A percentile compares a stretch with the other conserved stretches of the same genome.
These are phyloP conservation scores for Labeo catla DNA, from an alignment of 2,113 vertebrate genomes.

Conservation along the genomic window DNA sequence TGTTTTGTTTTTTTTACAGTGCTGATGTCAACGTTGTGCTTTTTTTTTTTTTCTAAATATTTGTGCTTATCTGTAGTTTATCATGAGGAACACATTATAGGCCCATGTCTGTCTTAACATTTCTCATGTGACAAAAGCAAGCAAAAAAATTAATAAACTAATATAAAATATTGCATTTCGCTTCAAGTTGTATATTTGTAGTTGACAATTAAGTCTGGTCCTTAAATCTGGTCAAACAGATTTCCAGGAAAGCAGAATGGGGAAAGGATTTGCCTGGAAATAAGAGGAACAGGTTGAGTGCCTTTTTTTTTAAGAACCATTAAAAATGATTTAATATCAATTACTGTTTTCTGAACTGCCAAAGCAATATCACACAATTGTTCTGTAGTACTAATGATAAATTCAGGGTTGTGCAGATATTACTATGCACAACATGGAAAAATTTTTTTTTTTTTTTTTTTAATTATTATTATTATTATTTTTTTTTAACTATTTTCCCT, in stretches of 20 bases:
- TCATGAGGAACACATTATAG: conserved; percentile 24
- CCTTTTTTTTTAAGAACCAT: no score
- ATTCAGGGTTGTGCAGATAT: not conserved
- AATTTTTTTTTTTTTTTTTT: no score
- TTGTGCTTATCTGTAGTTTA: conserved; percentile 28
- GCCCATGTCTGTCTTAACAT: conserved; percentile 60
- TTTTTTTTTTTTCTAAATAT: conserved; percentile 38
- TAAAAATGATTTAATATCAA: not conserved
- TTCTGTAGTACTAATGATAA: not conserved
- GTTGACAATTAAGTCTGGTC: not conserved
- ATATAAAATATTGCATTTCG: conserved; percentile 16
- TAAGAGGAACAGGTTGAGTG: no score
- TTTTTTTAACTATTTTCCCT: no score
- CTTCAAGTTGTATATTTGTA: not conserved
- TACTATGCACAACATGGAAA: not conserved
- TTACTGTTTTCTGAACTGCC: not conserved
- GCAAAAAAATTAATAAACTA: conserved; percentile 13
- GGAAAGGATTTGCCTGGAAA: no score
- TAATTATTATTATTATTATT: no score
- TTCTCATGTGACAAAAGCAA: conserved; percentile 17
- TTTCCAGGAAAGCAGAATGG: not conserved
- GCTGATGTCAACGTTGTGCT: conserved; percentile 7
- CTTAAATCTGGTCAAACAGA: not conserved
- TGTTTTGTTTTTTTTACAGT: not conserved
- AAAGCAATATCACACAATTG: not conserved